Evolutionary conservation across 2,113 vertebrate species (phyloP).

Genomic region (Hymenochirus boettgeri): DNA sequence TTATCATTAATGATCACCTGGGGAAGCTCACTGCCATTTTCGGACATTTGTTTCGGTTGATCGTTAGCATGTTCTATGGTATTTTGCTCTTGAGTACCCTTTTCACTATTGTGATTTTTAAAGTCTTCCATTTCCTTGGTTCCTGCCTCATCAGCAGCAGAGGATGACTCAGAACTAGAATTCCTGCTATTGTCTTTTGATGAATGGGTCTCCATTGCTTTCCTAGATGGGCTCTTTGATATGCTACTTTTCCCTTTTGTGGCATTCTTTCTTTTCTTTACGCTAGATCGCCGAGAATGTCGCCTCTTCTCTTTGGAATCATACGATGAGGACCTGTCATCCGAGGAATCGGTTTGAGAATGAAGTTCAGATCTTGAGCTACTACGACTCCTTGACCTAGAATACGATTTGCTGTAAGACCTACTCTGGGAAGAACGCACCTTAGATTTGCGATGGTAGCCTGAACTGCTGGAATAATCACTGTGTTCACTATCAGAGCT

Average conservation of each 20-base stretch:
- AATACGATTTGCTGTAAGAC: constrained; percentile 76
- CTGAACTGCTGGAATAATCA: constrained; percentile 58
- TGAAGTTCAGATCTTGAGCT: constrained; percentile 64
- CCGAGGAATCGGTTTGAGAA: constrained; percentile 62
- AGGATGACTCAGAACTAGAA: constrained; percentile 56
- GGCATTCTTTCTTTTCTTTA: constrained; percentile 58
- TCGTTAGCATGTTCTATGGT: constrained; percentile 43
- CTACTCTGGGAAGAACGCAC: constrained; percentile 74
- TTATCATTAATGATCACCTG: not conserved
- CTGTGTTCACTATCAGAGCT: constrained; percentile 62
- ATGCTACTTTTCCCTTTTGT: constrained; percentile 55
- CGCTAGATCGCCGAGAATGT: constrained; percentile 45
- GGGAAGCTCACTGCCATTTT: constrained; percentile 33
- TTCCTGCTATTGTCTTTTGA: constrained; percentile 50
- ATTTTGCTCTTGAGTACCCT: not conserved
- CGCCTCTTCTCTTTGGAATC: constrained; percentile 58
- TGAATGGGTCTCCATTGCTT: constrained; percentile 9
- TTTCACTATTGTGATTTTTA: constrained; percentile 2
- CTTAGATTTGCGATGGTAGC: constrained; percentile 56
- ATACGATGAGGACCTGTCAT: constrained; percentile 73
- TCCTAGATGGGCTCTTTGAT: constrained; percentile 53
- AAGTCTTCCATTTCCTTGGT: constrained; percentile 16
- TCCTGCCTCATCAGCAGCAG: constrained; percentile 48
- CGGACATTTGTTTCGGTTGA: constrained; percentile 32
- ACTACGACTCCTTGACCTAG: constrained; percentile 69